These are phyloP conservation scores for Halichondria panicea DNA, from an alignment of 37 sponge, comb jelly and placozoan species.

Conservation along the genomic window DNA sequence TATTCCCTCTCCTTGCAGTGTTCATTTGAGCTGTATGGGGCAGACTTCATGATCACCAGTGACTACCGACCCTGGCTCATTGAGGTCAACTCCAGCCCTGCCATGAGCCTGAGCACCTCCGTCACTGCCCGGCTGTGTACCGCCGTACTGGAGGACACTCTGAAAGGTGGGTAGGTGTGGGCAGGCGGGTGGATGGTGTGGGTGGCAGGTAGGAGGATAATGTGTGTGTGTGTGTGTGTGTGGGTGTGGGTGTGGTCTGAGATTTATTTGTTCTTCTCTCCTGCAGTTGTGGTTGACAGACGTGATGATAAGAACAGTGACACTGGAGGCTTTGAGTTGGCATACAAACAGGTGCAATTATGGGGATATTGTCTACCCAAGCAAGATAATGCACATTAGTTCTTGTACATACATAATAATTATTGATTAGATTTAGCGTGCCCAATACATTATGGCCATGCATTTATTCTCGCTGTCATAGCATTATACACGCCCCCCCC, in stretches of 20 bases:
- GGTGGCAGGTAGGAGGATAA: slow-evolving; percentile 28
- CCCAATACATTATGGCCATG: neutral
- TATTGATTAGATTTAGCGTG: too few species aligned
- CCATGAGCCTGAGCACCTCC: slow-evolving; percentile 80
- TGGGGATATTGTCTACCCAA: neutral
- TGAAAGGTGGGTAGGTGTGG: slow-evolving; percentile 69
- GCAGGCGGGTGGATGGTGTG: slow-evolving; percentile 42
- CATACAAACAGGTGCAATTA: slow-evolving; percentile 82
- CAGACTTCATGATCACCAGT: slow-evolving; percentile 93
- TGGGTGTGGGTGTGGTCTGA: neutral
- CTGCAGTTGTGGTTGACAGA: slow-evolving; percentile 72
- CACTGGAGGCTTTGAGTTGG: slow-evolving; percentile 81
- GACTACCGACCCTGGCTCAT: slow-evolving; percentile 94
- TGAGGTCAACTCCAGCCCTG: slow-evolving; percentile 96
- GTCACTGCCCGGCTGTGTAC: slow-evolving; percentile 88
- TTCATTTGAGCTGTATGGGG: slow-evolving; percentile 94
- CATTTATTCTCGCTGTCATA: neutral
- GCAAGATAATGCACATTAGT: too few species aligned
- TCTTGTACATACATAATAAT: too few species aligned
- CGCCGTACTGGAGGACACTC: slow-evolving; percentile 86
- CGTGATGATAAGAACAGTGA: slow-evolving; percentile 58
- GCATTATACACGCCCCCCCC: neutral
- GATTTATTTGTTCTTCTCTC: neutral
- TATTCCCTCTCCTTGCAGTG: slow-evolving; percentile 24
- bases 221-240: too few species aligned